A percentile compares a stretch with the other conserved stretches of the same genome.
phyloP scores from a whole-genome alignment of 2,888 invertebrate genomes.

The Agriotes lineatus region DNA sequence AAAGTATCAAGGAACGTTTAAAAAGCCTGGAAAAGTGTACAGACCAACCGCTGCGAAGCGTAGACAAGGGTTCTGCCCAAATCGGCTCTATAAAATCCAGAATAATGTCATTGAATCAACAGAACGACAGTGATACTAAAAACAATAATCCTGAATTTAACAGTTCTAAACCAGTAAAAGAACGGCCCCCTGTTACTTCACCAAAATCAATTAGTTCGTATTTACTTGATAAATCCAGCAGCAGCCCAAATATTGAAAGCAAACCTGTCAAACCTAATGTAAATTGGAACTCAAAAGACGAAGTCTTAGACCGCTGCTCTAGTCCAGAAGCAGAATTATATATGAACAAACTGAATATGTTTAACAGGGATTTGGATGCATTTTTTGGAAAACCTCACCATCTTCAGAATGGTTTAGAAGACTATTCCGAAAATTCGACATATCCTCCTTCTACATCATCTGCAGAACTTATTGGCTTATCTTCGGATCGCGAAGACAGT shows the following conservation, averaged over 20 bases:
- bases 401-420: constrained; percentile 66
- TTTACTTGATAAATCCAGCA: constrained; percentile 49
- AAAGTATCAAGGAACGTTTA: constrained; percentile 80
- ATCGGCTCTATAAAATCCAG: constrained; percentile 45
- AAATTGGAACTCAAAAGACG: constrained; percentile 49
- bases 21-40: constrained; percentile 77
- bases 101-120: constrained; percentile 46
- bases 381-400: constrained; percentile 66
- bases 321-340: constrained; percentile 70
- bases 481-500: constrained; percentile 80
- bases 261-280: constrained; percentile 35
- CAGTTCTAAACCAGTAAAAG: constrained; percentile 49
- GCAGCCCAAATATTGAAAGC: constrained; percentile 47
- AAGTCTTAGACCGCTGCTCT: constrained; percentile 63
- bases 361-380: constrained; percentile 65
- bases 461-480: constrained; percentile 72
- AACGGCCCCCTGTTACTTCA: neutral
- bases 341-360: constrained; percentile 62
- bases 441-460: constrained; percentile 70
- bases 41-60: constrained; percentile 65
- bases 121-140: constrained; percentile 47
- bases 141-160: constrained; percentile 52
- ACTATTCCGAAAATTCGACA: constrained; percentile 58
- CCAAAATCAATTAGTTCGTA: constrained; percentile 56
- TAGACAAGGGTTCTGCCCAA: constrained; percentile 42